Evolutionary conservation across 1,140 invertebrate species (phyloP).

Genomic region (Stegodyphus dumicola): DNA sequence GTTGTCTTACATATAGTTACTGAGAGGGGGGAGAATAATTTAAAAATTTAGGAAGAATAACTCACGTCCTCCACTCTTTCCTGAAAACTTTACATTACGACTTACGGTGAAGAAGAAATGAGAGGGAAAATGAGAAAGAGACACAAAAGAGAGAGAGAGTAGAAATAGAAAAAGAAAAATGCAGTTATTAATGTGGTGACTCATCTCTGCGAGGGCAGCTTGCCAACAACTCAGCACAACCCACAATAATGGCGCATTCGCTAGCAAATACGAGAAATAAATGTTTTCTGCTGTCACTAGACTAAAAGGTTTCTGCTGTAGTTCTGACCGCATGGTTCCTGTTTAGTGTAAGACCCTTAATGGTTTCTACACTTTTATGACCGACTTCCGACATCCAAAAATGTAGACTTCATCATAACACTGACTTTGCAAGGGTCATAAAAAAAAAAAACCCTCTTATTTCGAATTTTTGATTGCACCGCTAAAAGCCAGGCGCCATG

Average conservation of each 20-base stretch:
- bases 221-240: slow-evolving; percentile 45
- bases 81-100: no score
- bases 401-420: slow-evolving; percentile 37
- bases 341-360: slow-evolving; percentile 44
- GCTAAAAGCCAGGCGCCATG: background rate
- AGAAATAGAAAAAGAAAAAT: slow-evolving; percentile 14
- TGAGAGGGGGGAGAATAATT: slow-evolving; percentile 1
- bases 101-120: slow-evolving; percentile 6
- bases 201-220: slow-evolving; percentile 48
- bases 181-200: slow-evolving; percentile 50
- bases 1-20: background rate
- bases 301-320: slow-evolving; percentile 52
- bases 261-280: slow-evolving; percentile 51
- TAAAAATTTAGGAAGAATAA: background rate
- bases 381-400: slow-evolving; percentile 41
- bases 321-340: slow-evolving; percentile 40
- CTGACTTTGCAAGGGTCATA: slow-evolving; percentile 1
- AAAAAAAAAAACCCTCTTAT: slow-evolving; percentile 27
- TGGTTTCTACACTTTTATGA: slow-evolving; percentile 56
- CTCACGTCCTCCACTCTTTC: no score
- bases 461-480: slow-evolving; percentile 10
- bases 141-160: slow-evolving; percentile 4
- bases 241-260: slow-evolving; percentile 34
- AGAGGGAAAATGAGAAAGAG: background rate
- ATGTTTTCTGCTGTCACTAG: slow-evolving; percentile 51